phyloP scores from a whole-genome alignment of 2,888 invertebrate species.

The Keiferia lycopersicella region DNA sequence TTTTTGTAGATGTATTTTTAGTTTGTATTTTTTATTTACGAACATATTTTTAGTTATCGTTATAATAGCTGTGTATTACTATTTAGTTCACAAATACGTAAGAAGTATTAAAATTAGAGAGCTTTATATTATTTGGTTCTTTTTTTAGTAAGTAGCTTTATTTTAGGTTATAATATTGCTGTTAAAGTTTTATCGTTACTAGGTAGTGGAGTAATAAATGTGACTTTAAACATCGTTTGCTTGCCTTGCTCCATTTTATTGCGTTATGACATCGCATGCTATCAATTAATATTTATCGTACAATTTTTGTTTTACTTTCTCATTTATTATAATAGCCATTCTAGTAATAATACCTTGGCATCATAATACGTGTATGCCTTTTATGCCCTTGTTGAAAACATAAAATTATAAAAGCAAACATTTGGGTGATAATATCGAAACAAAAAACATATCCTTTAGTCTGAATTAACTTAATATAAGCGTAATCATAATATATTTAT shows the following conservation, averaged over 20 bases:
- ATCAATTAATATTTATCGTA: not conserved
- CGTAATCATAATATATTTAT: conserved; percentile 37
- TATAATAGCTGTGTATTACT: conserved; percentile 8
- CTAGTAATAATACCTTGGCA: not conserved
- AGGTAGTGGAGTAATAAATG: conserved; percentile 72
- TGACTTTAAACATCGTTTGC: conserved; percentile 64
- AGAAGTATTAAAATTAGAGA: conserved; percentile 29
- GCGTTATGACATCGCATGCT: conserved; percentile 1
- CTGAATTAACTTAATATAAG: conserved; percentile 60
- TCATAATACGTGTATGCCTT: conserved; percentile 14
- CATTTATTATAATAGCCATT: not conserved
- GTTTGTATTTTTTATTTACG: conserved; percentile 22
- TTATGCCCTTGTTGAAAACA: conserved; percentile 32
- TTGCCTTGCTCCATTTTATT: conserved; percentile 34
- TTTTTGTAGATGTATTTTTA: conserved; percentile 33
- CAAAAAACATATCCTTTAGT: conserved; percentile 77
- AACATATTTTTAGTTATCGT: not conserved
- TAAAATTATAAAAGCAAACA: conserved; percentile 32
- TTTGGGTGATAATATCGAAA: conserved; percentile 70
- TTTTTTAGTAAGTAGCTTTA: conserved; percentile 37
- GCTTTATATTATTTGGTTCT: conserved; percentile 35
- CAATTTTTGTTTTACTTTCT: not conserved
- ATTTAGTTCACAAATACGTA: conserved; percentile 23
- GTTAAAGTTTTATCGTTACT: conserved; percentile 54
- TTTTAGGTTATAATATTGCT: conserved; percentile 42